A percentile compares a stretch with the other conserved stretches of the same genome.
Conservation (phyloP, 2,113 vertebrate species). For the Gnathonemus echidnorhynchus region DNA sequence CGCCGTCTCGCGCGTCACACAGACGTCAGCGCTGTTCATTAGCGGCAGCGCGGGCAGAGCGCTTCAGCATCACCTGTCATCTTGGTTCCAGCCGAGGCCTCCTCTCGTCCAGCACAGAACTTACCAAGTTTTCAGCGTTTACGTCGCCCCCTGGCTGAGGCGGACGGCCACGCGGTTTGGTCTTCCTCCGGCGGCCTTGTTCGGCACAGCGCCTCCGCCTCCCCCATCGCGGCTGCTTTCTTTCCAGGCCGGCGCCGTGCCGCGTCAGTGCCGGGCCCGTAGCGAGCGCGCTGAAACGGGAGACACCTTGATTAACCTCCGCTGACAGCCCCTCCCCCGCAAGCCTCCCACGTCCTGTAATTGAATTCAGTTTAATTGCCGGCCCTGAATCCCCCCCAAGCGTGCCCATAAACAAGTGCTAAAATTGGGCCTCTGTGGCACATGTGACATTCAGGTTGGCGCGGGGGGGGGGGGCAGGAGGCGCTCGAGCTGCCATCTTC, state of each 20-base stretch:
- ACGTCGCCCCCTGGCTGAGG: background rate
- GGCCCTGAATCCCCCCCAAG: slow-evolving; percentile 20
- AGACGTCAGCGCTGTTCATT: background rate
- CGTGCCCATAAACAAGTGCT: slow-evolving; percentile 35
- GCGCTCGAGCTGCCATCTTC: background rate
- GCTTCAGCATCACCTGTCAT: background rate
- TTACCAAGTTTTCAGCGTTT: background rate
- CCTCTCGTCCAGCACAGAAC: background rate
- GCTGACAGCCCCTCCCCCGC: background rate
- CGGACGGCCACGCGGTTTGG: background rate
- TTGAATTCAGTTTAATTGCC: slow-evolving; percentile 29
- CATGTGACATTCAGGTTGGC: slow-evolving; percentile 38
- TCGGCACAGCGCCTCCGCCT: background rate
- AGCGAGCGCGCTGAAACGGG: background rate
- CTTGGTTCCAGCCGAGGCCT: background rate
- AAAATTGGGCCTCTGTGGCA: slow-evolving; percentile 37
- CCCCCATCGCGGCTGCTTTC: background rate
- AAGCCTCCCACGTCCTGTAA: slow-evolving; percentile 13
- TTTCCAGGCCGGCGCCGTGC: background rate
- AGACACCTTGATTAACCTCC: slow-evolving; percentile 19
- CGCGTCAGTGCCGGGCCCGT: background rate
- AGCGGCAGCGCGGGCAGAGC: background rate
- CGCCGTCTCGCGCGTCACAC: background rate
- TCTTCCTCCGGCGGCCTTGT: background rate
- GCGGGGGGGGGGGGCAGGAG: background rate